A percentile compares a stretch with the other conserved stretches of the same genome.
These are phyloP conservation scores for Lophotis ruficrista DNA, from an alignment of 2,113 vertebrate species.

Conservation along the genomic window DNA sequence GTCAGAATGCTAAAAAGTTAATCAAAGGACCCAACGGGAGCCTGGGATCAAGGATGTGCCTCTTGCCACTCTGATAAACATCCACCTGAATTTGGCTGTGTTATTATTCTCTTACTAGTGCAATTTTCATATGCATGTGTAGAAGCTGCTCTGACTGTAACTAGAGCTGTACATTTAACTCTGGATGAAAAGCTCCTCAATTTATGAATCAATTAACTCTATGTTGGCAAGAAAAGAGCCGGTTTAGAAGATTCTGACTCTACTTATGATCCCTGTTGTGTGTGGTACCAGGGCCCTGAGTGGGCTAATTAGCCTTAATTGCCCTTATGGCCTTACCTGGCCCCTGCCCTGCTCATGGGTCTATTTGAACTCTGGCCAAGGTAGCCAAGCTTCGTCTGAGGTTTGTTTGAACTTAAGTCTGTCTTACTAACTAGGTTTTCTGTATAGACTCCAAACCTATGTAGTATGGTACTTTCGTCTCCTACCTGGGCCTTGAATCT, in stretches of 20 bases:
- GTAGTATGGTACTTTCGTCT: not conserved
- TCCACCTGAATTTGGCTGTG: not conserved
- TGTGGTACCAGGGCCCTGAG: not conserved
- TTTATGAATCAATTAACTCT: not conserved
- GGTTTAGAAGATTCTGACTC: not conserved
- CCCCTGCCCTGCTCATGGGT: fast-evolving
- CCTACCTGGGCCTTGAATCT: not conserved
- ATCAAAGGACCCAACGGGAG: not conserved
- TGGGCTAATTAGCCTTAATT: not conserved
- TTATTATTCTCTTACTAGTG: not conserved
- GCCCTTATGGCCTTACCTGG: not conserved
- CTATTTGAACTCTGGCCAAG: not conserved
- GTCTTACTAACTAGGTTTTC: not conserved
- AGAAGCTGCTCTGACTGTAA: not conserved
- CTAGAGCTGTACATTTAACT: not conserved
- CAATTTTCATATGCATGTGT: not conserved
- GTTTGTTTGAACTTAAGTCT: not conserved
- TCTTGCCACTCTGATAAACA: not conserved
- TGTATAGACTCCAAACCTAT: not conserved
- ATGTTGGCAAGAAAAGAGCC: not conserved
- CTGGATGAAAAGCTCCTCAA: not conserved
- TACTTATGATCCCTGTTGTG: not conserved
- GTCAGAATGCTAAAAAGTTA: not conserved
- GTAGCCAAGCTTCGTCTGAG: not conserved
- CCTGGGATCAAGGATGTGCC: not conserved